Conservation (phyloP, 2,113 vertebrate genomes). For the Osmerus mordax region DNA sequence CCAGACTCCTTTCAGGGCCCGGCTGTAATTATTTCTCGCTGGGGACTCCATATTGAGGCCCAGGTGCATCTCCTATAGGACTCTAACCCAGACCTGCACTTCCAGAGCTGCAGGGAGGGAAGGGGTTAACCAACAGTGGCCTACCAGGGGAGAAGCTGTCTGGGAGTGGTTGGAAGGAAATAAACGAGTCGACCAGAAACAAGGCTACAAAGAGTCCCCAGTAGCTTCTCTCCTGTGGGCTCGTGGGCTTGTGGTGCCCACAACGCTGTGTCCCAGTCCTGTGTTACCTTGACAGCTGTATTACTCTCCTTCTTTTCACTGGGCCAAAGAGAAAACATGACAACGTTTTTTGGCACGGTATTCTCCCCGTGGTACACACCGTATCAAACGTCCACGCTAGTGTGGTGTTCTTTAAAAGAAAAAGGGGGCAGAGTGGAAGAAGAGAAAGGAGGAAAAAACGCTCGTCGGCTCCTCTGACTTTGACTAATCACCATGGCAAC, state of each 20-base stretch:
- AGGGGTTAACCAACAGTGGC: not conserved
- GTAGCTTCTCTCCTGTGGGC: conserved; percentile 3
- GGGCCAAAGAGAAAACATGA: conserved; percentile 20
- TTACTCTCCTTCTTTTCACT: conserved; percentile 42
- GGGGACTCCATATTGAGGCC: too few relatives aligned
- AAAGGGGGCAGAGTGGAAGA: too few relatives aligned
- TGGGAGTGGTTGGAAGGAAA: conserved; percentile 4
- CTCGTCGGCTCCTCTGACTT: conserved; percentile 23
- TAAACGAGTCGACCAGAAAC: conserved; percentile 13
- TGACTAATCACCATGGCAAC: conserved; percentile 66
- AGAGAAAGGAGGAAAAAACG: not conserved
- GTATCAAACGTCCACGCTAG: not conserved
- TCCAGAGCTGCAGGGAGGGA: not conserved
- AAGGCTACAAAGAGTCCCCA: conserved; percentile 6
- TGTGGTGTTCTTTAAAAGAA: too few relatives aligned
- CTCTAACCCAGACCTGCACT: too few relatives aligned
- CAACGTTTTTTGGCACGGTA: conserved; percentile 5
- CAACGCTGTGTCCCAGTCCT: conserved; percentile 35
- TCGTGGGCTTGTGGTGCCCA: not conserved
- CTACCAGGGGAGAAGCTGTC: not conserved
- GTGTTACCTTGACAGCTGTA: conserved; percentile 61
- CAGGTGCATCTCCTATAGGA: too few relatives aligned
- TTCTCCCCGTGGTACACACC: conserved; percentile 29
- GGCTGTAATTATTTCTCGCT: not conserved
- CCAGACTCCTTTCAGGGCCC: not conserved